phyloP scores from a whole-genome alignment of 2,113 vertebrate species.

The Hystrix cristata region DNA sequence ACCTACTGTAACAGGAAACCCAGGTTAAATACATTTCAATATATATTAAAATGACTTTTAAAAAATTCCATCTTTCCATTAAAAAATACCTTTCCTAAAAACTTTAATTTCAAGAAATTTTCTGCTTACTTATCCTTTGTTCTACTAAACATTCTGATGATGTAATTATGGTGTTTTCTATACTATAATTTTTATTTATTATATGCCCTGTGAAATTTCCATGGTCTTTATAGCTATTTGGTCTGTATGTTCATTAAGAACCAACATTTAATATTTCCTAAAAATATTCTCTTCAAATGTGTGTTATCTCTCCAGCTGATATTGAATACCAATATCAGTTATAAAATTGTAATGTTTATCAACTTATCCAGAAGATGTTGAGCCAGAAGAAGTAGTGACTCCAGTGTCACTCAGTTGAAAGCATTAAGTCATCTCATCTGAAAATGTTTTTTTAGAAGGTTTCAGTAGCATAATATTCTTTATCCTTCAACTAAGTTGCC shows the following conservation, averaged over 20 bases:
- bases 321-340: not conserved
- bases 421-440: not conserved
- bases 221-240: not conserved
- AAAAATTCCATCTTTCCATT: not conserved
- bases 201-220: not conserved
- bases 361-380: not conserved
- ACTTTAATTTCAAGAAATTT: not conserved
- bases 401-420: not conserved
- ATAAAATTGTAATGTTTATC: not conserved
- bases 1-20: not conserved
- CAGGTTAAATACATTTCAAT: not conserved
- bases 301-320: not conserved
- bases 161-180: not conserved
- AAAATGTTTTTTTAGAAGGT: not conserved
- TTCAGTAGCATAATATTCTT: not conserved
- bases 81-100: not conserved
- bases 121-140: not conserved
- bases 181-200: not conserved
- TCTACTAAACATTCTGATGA: not conserved
- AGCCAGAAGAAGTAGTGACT: not conserved
- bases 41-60: not conserved
- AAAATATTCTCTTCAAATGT: not conserved
- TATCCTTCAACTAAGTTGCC: conserved; percentile 32
- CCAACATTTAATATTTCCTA: conserved; percentile 5
- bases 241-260: not conserved